These are phyloP conservation scores for Gasterosteus nipponicus DNA, from an alignment of 2,113 vertebrate species.

Conservation along the genomic window DNA sequence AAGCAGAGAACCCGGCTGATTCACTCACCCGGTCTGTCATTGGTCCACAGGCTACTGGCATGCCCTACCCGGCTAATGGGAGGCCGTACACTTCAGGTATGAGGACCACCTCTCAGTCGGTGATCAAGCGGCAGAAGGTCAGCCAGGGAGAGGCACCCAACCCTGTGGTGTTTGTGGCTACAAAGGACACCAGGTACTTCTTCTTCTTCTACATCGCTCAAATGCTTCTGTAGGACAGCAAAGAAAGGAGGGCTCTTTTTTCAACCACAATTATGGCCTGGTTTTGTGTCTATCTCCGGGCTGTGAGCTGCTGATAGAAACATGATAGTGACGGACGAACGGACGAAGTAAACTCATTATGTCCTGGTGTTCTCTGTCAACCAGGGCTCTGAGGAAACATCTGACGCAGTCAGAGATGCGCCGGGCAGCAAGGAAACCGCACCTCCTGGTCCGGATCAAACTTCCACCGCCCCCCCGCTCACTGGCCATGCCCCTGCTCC, in stretches of 20 bases:
- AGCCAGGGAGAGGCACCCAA: conserved; percentile 93
- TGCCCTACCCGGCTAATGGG: conserved; percentile 89
- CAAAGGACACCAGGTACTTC: conserved; percentile 91
- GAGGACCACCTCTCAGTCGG: conserved; percentile 88
- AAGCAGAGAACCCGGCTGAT: neutral
- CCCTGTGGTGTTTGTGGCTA: conserved; percentile 94
- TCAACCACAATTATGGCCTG: neutral
- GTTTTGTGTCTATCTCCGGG: neutral
- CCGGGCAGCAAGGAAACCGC: conserved; percentile 89
- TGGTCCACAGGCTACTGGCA: conserved; percentile 71
- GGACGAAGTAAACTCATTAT: neutral
- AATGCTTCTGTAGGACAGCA: neutral
- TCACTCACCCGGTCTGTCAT: neutral
- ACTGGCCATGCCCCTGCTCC: conserved; percentile 81
- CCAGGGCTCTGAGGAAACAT: conserved; percentile 90
- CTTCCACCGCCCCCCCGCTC: conserved; percentile 78
- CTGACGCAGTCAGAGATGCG: conserved; percentile 93
- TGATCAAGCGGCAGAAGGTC: conserved; percentile 91
- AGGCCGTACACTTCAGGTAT: conserved; percentile 89
- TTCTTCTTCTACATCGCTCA: neutral
- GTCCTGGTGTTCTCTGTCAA: neutral
- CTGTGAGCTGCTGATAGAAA: neutral
- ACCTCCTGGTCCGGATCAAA: conserved; percentile 89
- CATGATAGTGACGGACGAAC: neutral
- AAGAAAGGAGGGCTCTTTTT: neutral